phyloP scores from a whole-genome alignment of 2,888 invertebrate genomes.

The Xestoiulus laeticollis region DNA sequence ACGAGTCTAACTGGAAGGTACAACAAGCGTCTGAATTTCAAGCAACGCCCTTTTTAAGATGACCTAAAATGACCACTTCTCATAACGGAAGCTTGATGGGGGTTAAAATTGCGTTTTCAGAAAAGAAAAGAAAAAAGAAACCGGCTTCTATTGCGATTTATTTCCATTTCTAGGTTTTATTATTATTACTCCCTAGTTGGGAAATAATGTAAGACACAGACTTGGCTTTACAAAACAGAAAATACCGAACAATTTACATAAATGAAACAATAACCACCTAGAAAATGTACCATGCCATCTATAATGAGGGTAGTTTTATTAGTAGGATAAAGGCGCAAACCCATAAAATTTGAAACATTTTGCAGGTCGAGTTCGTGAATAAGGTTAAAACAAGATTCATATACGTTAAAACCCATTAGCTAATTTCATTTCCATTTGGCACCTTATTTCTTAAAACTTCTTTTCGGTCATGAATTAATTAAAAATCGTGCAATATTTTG shows the following conservation, averaged over 20 bases:
- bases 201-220: background rate
- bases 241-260: background rate
- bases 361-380: background rate
- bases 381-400: background rate
- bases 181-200: background rate
- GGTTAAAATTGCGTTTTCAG: background rate
- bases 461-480: too few relatives aligned
- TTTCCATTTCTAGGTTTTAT: background rate
- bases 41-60: background rate
- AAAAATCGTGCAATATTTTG: background rate
- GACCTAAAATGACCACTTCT: slow-evolving; percentile 17
- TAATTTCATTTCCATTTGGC: background rate
- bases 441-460: too few relatives aligned
- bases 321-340: background rate
- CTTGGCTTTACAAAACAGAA: background rate
- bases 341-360: background rate
- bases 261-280: background rate
- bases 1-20: slow-evolving; percentile 15
- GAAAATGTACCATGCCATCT: background rate
- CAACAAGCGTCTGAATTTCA: background rate
- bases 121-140: background rate
- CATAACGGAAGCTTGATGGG: background rate
- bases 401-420: background rate
- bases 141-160: background rate
- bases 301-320: background rate